Percentiles rank a stretch among this genome's conserved stretches.
Evolutionary conservation across 2,113 vertebrate genomes (phyloP).

Genomic region (Tragelaphus imberbis): DNA sequence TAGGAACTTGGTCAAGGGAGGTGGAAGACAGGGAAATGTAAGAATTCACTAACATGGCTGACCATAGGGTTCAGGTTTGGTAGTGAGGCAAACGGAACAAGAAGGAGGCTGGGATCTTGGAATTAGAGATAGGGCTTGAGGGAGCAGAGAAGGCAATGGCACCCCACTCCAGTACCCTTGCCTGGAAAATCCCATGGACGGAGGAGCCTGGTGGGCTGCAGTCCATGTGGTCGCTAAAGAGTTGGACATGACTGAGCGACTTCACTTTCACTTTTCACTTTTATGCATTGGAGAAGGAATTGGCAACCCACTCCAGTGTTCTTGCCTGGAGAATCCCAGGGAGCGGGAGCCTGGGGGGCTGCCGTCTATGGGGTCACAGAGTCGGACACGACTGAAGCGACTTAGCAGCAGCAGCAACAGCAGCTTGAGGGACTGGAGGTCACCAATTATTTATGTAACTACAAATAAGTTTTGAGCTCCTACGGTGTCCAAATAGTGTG

Average conservation of each 20-base stretch:
- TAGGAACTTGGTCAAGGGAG: not conserved
- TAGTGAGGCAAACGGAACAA: not conserved
- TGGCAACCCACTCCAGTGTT: not conserved
- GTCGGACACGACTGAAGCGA: rapidly evolving
- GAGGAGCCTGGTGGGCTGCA: not conserved
- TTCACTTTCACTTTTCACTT: not conserved
- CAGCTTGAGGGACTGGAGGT: not conserved
- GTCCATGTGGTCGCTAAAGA: not conserved
- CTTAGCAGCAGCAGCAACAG: not conserved
- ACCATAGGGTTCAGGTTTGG: not conserved
- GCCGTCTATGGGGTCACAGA: not conserved
- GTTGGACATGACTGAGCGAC: rapidly evolving
- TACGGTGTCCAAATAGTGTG: not conserved
- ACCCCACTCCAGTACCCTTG: not conserved
- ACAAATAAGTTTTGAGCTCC: not conserved
- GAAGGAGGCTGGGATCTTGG: not conserved
- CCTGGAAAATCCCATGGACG: rapidly evolving
- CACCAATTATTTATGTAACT: not conserved
- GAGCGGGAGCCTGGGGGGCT: not conserved
- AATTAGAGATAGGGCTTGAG: not conserved
- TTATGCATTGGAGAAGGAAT: not conserved
- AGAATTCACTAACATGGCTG: not conserved
- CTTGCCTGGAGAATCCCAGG: not conserved
- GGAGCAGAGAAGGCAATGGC: not conserved
- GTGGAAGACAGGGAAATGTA: not conserved